Percentiles rank a stretch among this genome's conserved stretches.
These are phyloP conservation scores for Lasiurus cinereus DNA, from an alignment of 2,113 vertebrate genomes.

Conservation along the genomic window DNA sequence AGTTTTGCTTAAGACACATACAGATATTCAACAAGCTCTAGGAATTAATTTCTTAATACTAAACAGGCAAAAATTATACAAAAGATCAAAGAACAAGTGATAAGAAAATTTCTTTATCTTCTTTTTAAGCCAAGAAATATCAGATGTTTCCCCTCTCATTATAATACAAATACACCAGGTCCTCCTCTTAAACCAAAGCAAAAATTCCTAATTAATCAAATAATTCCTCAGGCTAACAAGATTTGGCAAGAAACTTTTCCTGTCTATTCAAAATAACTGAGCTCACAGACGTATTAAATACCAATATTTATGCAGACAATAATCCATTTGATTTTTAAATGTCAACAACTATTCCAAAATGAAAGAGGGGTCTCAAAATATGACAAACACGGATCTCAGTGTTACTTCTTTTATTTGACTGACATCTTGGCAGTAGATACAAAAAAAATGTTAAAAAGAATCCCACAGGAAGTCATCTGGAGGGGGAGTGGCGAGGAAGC, in stretches of 20 bases:
- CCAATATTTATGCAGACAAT: conserved; percentile 73
- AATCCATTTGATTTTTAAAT: conserved; percentile 82
- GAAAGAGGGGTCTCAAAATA: conserved; percentile 82
- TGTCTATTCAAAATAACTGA: conserved; percentile 83
- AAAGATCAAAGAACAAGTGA: conserved; percentile 52
- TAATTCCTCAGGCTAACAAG: conserved; percentile 76
- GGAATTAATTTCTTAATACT: conserved; percentile 72
- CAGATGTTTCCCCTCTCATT: conserved; percentile 64
- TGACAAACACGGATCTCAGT: conserved; percentile 70
- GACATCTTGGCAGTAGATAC: conserved; percentile 87
- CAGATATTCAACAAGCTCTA: not conserved
- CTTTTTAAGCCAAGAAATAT: conserved; percentile 5
- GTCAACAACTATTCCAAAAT: conserved; percentile 80
- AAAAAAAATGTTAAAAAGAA: conserved; percentile 89
- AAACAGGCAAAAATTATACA: conserved; percentile 57
- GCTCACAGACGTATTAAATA: conserved; percentile 78
- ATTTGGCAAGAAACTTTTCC: conserved; percentile 85
- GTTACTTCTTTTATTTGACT: conserved; percentile 83
- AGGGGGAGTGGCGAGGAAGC: conserved; percentile 86
- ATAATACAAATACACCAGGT: conserved; percentile 69
- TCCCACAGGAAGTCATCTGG: conserved; percentile 89
- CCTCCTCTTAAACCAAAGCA: conserved; percentile 72
- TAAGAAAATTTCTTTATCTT: conserved; percentile 62
- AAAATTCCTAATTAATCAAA: conserved; percentile 73
- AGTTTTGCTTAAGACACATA: conserved; percentile 24